A percentile compares a stretch with the other conserved stretches of the same genome.
Conservation (phyloP, 2,113 vertebrate species). For the Stegastes partitus region DNA sequence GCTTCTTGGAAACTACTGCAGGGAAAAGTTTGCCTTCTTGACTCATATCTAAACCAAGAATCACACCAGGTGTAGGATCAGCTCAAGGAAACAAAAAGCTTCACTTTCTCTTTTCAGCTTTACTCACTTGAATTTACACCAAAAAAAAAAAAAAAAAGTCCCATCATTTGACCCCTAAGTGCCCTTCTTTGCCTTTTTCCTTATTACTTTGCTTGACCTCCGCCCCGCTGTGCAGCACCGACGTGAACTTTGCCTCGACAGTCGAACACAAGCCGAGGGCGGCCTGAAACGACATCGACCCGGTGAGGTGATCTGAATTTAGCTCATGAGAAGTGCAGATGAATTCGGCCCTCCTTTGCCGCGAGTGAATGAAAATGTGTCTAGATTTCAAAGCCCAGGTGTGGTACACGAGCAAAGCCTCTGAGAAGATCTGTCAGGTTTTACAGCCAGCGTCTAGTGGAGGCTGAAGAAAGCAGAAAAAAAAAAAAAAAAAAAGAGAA, state of each 20-base stretch:
- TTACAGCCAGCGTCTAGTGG: slow-evolving; percentile 57
- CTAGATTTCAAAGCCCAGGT: slow-evolving; percentile 83
- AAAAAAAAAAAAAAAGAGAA: slow-evolving; percentile 63
- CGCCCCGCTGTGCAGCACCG: neutral
- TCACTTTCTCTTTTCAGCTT: slow-evolving; percentile 57
- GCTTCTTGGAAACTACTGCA: slow-evolving; percentile 38
- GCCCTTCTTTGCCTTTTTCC: neutral
- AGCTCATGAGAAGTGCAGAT: slow-evolving; percentile 70
- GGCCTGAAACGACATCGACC: slow-evolving; percentile 30
- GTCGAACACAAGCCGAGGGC: neutral
- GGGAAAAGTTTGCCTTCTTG: slow-evolving; percentile 33
- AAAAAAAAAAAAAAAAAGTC: no score
- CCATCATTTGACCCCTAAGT: neutral
- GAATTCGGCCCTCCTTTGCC: slow-evolving; percentile 59
- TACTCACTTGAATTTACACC: slow-evolving; percentile 7
- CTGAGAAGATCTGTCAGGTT: slow-evolving; percentile 80
- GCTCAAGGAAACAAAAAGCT: slow-evolving; percentile 2
- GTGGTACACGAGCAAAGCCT: slow-evolving; percentile 73
- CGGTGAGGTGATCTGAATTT: slow-evolving; percentile 59
- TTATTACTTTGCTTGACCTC: neutral
- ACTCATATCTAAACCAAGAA: slow-evolving; percentile 42
- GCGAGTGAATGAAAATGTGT: slow-evolving; percentile 63
- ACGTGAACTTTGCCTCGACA: slow-evolving; percentile 26
- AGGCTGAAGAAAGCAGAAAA: slow-evolving; percentile 64
- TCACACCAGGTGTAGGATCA: slow-evolving; percentile 48